phyloP scores from a whole-genome alignment of 2,888 invertebrate genomes.

The Hylaea fasciaria region DNA sequence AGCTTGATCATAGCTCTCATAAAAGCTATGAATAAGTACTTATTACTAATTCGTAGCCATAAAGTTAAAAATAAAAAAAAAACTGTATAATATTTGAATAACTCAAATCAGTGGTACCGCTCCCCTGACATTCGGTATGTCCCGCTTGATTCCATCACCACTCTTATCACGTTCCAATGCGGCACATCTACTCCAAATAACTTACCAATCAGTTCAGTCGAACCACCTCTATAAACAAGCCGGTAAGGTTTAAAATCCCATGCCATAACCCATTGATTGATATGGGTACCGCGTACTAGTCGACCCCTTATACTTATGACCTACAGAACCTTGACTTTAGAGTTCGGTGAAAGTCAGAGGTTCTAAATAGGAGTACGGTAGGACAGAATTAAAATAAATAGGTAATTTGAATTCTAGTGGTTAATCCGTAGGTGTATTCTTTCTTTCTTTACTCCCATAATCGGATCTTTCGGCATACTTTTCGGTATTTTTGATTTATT shows the following conservation, averaged over 20 bases:
- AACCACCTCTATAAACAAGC: conserved; percentile 37
- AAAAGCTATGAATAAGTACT: too few species aligned
- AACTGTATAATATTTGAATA: neutral
- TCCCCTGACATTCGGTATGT: conserved; percentile 34
- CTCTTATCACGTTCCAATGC: conserved; percentile 66
- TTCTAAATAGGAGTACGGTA: conserved; percentile 46
- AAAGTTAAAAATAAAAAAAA: too few species aligned
- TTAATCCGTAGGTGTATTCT: conserved; percentile 2
- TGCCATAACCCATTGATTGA: conserved; percentile 58
- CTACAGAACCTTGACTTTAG: conserved; percentile 73
- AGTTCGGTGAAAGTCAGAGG: conserved; percentile 71
- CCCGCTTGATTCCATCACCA: conserved; percentile 50
- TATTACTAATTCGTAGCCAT: too few species aligned
- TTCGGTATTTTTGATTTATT: too few species aligned
- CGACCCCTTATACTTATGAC: conserved; percentile 75
- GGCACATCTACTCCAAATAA: conserved; percentile 49
- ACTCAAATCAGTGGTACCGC: neutral
- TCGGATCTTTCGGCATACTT: too few species aligned
- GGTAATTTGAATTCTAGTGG: conserved; percentile 23
- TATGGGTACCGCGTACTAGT: conserved; percentile 57
- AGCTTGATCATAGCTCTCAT: too few species aligned
- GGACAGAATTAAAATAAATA: conserved; percentile 27
- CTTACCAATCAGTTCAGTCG: conserved; percentile 37
- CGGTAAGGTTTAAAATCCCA: conserved; percentile 49
- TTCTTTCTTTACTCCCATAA: too few species aligned